Percentiles rank a stretch among this genome's conserved stretches.
Evolutionary conservation across 2,113 vertebrate species (phyloP).

Genomic region (Microtus oregoni): DNA sequence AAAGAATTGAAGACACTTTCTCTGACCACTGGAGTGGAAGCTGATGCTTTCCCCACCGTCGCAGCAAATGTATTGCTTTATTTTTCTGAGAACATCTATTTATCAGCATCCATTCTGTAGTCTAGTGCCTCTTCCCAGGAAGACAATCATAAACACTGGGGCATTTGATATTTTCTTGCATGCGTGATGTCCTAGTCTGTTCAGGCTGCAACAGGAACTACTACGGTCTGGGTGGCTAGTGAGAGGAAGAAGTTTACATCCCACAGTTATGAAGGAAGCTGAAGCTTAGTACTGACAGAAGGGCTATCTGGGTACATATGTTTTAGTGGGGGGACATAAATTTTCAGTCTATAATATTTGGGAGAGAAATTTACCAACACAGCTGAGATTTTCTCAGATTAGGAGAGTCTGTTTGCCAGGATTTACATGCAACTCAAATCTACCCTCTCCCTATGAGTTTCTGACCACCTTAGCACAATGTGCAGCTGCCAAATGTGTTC

Average conservation of each 20-base stretch:
- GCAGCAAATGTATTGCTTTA: conserved; percentile 6
- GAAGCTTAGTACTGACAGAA: not conserved
- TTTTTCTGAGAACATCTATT: conserved; percentile 77
- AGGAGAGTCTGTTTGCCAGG: not conserved
- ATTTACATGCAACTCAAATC: not conserved
- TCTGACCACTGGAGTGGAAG: conserved; percentile 61
- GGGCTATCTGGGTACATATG: not conserved
- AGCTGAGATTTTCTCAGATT: not conserved
- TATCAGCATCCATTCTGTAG: conserved; percentile 15
- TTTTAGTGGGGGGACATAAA: not conserved
- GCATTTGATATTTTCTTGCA: not conserved
- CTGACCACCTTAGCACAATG: not conserved
- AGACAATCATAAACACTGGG: conserved; percentile 26
- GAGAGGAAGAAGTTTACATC: not conserved
- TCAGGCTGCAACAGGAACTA: not conserved
- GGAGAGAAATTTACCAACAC: not conserved
- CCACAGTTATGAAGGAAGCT: not conserved
- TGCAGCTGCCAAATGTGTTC: conserved; percentile 4
- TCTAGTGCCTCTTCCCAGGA: conserved; percentile 28
- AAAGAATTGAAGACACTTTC: conserved; percentile 67
- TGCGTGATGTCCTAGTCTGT: not conserved
- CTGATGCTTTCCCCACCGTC: conserved; percentile 50
- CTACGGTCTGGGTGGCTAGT: not conserved
- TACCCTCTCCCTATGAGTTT: not conserved
- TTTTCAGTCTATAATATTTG: not conserved